Base-by-base conservation (phyloP, 1,140 invertebrate genomes). In the Ridgeia piscesae region DNA sequence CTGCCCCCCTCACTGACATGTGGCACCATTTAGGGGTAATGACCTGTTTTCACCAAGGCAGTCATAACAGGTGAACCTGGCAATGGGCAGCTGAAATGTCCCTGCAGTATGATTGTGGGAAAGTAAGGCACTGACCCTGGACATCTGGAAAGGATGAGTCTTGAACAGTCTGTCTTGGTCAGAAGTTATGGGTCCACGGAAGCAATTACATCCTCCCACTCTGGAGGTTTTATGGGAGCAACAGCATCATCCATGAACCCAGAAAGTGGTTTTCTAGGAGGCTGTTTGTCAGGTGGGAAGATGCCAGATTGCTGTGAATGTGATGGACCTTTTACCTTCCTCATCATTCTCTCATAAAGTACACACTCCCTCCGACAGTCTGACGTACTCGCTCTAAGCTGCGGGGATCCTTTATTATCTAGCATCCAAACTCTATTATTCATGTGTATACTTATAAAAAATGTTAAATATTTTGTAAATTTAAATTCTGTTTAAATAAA, bases 191-290 rank as follows among this genome's bases (percentile, higher is more conserved):
- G 58, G 58, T 77, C 58, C 58, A 77, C 17, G 58, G 58, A 77
- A 77, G 58, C 58, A 77, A 77, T 77, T 77, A 77, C 58, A 77
- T 77, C 58, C 42, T 77, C 58, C 58, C 58, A 77, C 27, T 27
- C n/a, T 8, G 58, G 58, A 77, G 58, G 8, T 77, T 77, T 77
- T 77, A 77, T 77, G 17, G 14, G 58, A 77, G 58, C 58, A 77
- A 77, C 27, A 77, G 17, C 58, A 9, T 77, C 58, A 27, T 77
- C 58, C 58, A 77, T 77, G 58, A 17, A 77, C 27, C 17, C 17
- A 77, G 58, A 77, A 77, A 77, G 58, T 77, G 58, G 58, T 77
- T 77, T 77, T 77, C 58, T 77, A 77, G 58, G 58, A 77, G 58
- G 27, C 58, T 77, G 58, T 14, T 77, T 77, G 58, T 31, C 58